Conservation (phyloP, 2,888 invertebrate genomes). For the Xestia sexstrigata region DNA sequence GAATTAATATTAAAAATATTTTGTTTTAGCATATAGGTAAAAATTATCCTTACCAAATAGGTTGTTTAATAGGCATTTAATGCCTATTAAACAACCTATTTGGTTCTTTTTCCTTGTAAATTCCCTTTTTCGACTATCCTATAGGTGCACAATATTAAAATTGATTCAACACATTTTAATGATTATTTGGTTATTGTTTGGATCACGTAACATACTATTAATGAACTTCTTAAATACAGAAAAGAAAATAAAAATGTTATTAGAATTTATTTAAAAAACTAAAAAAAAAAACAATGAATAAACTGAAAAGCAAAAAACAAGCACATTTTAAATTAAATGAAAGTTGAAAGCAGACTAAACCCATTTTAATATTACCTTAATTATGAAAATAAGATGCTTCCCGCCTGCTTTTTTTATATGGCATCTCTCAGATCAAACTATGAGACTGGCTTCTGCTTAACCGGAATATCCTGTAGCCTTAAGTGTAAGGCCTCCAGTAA, state of each 20-base stretch:
- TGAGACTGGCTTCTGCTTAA: too few relatives aligned
- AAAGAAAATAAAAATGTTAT: neutral
- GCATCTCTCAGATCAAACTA: too few relatives aligned
- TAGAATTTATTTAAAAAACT: neutral
- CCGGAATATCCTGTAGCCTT: too few relatives aligned
- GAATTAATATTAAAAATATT: neutral
- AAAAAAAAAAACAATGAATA: neutral
- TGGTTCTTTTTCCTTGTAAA: conserved; percentile 16
- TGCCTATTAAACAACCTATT: neutral
- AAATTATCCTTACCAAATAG: conserved; percentile 1
- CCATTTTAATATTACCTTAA: too few relatives aligned
- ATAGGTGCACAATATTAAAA: neutral
- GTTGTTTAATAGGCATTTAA: too few relatives aligned
- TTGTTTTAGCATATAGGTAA: neutral
- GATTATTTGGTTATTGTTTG: neutral
- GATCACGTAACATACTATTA: neutral
- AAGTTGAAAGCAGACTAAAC: neutral
- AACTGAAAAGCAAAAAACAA: neutral
- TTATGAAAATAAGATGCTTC: neutral
- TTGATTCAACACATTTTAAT: neutral
- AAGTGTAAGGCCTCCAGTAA: too few relatives aligned
- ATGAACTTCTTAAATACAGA: neutral
- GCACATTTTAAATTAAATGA: neutral
- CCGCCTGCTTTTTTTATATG: neutral
- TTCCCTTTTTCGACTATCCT: too few relatives aligned